These are phyloP conservation scores for Paradoxurus hermaphroditus DNA, from an alignment of 2,113 vertebrate species.

Conservation along the genomic window DNA sequence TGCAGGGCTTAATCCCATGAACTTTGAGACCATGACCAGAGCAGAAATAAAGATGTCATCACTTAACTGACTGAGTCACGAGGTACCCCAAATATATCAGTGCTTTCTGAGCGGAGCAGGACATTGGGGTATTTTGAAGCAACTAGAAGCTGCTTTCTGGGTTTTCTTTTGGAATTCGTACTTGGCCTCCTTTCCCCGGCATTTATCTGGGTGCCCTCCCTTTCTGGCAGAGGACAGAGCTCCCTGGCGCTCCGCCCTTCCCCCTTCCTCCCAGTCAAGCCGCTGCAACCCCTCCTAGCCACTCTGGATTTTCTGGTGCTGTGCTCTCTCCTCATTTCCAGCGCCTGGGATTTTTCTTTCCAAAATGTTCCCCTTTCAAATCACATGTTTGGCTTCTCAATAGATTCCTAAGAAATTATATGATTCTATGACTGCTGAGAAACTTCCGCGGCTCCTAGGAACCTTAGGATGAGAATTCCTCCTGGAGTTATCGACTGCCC, in stretches of 20 bases:
- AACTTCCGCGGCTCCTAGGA: not conserved
- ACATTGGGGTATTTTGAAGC: not conserved
- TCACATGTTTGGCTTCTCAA: not conserved
- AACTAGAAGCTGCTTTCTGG: not conserved
- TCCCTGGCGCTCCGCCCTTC: not conserved
- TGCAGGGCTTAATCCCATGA: no score
- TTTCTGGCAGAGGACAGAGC: not conserved
- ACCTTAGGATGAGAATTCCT: not conserved
- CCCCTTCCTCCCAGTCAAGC: not conserved
- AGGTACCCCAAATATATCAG: not conserved
- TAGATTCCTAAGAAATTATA: not conserved
- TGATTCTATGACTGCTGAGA: not conserved
- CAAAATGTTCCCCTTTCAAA: not conserved
- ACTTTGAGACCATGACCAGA: no score
- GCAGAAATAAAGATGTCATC: no score
- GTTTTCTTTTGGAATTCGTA: not conserved
- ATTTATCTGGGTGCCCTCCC: not conserved
- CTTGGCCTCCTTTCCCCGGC: not conserved
- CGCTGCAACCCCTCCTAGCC: no score
- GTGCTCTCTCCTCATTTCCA: not conserved
- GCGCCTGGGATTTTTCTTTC: not conserved
- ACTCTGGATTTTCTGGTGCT: not conserved
- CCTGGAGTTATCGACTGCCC: not conserved
- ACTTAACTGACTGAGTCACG: no score
- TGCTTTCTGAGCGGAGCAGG: not conserved